Evolutionary conservation across 2,888 invertebrate species (phyloP), one percentile per base, ranked within the genome.

Genomic region (Acrobasis consociella): DNA sequence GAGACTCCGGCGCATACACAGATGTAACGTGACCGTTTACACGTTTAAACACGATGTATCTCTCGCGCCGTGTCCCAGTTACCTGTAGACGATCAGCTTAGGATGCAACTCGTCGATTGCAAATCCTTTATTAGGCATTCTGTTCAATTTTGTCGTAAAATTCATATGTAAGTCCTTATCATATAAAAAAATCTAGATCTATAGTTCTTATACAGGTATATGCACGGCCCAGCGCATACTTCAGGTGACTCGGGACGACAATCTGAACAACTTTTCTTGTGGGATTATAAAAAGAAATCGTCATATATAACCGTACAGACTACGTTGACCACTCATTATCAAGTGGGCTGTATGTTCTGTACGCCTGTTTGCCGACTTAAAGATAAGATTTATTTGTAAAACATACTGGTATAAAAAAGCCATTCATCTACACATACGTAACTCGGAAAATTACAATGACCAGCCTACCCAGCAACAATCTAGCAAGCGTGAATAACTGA

Each of bases 11-110:
- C 49, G 38, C 60, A 60, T 60, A 39, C 51, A 42, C 61, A 61
- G 55, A 49, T 61, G 61, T 61, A 49, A 55, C 37, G 46, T 31
- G 15, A 37, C 42, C 49, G 31, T 31, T 61, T 46, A 53, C 61
- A 55, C 55, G 61, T 55, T 61, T 49, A 61, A 61, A 61, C 31
- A 37, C 53, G 10, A 13, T 60, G 39, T 60, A 39, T 50, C 37
- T 49, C 15, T 58, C 46, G 22, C 39, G 38, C 15, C 31, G n/a
- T 31, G 61, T 55, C 49, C 61, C 37, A 61, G 7, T 37, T 55
- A 46, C 61, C 22, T 61, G 37, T 51, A 46, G 42, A 46, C 55
- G 15, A 53, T 53, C 53, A 49, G 46, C 52, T 53, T 16, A 42
- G 42, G 49, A 55, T 42, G 56, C 16, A 56, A 42, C 42, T 56